phyloP scores from a whole-genome alignment of 2,888 invertebrate genomes.

The Pollenia angustigena region DNA sequence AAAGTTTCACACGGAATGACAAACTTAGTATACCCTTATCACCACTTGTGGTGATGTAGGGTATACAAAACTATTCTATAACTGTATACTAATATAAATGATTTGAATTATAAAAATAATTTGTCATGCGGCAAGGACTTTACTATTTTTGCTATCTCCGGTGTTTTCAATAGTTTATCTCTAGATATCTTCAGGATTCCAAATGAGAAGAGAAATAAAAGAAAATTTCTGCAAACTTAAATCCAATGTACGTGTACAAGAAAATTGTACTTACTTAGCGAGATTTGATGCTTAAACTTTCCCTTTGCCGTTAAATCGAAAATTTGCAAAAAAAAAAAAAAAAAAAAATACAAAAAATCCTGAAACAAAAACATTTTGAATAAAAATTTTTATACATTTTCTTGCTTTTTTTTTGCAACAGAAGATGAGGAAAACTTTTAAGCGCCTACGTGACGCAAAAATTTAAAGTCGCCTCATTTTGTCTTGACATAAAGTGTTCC shows the following conservation, averaged over 20 bases:
- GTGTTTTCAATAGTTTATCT: background rate
- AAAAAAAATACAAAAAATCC: conserved; percentile 63
- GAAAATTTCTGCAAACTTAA: conserved; percentile 76
- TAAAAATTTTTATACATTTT: conserved; percentile 34
- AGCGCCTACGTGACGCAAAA: conserved; percentile 82
- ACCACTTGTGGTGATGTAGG: too few relatives aligned
- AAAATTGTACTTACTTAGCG: conserved; percentile 80
- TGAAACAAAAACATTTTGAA: conserved; percentile 41
- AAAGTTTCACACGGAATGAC: too few relatives aligned
- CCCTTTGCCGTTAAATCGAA: conserved; percentile 80
- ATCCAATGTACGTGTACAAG: conserved; percentile 80
- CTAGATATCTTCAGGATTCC: conserved; percentile 18
- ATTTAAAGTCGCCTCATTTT: conserved; percentile 73
- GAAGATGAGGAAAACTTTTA: conserved; percentile 76
- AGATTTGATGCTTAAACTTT: conserved; percentile 78
- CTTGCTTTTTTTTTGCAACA: background rate
- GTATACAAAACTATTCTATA: too few relatives aligned
- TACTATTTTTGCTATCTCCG: background rate
- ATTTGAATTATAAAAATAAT: too few relatives aligned
- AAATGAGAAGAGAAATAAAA: conserved; percentile 47
- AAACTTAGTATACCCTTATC: too few relatives aligned
- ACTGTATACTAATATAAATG: too few relatives aligned
- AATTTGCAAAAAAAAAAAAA: conserved; percentile 76
- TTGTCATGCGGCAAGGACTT: too few relatives aligned
- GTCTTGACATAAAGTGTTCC: conserved; percentile 23